phyloP scores from a whole-genome alignment of 2,113 vertebrate genomes.

The Passer domesticus region DNA sequence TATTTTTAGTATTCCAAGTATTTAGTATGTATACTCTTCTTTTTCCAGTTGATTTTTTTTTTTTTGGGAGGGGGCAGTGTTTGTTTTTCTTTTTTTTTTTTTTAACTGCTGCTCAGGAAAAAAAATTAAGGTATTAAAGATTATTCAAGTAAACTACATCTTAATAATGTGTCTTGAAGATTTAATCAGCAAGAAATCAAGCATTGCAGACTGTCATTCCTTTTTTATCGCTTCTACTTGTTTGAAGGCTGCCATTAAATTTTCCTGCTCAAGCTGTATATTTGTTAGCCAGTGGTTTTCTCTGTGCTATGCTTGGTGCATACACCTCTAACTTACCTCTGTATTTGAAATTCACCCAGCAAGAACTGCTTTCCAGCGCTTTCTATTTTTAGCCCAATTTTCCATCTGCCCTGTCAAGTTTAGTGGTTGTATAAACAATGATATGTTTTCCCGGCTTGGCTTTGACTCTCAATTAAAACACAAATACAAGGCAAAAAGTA shows the following conservation, averaged over 20 bases:
- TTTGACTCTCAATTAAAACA: slow-evolving; percentile 45
- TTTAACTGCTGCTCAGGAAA: neutral
- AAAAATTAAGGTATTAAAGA: neutral
- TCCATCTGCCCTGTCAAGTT: slow-evolving; percentile 42
- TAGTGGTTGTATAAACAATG: slow-evolving; percentile 21
- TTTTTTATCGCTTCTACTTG: neutral
- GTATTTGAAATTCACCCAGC: slow-evolving; percentile 4
- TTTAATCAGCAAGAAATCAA: neutral
- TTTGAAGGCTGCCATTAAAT: neutral
- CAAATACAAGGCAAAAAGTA: neutral
- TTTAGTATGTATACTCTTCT: neutral
- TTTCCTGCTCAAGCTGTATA: neutral
- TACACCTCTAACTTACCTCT: neutral
- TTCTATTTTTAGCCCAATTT: slow-evolving; percentile 28
- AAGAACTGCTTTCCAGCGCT: neutral
- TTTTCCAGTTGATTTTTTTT: neutral
- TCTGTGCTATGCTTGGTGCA: neutral
- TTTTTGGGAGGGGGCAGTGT: accelerated
- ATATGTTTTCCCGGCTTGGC: slow-evolving; percentile 25
- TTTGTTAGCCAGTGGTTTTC: neutral
- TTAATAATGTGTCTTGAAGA: neutral
- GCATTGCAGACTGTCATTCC: neutral
- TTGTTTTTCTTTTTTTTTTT: neutral
- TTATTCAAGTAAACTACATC: neutral
- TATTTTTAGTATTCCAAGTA: neutral